Conservation (phyloP, 1,140 invertebrate genomes). For the Drosophila ogumai region DNA sequence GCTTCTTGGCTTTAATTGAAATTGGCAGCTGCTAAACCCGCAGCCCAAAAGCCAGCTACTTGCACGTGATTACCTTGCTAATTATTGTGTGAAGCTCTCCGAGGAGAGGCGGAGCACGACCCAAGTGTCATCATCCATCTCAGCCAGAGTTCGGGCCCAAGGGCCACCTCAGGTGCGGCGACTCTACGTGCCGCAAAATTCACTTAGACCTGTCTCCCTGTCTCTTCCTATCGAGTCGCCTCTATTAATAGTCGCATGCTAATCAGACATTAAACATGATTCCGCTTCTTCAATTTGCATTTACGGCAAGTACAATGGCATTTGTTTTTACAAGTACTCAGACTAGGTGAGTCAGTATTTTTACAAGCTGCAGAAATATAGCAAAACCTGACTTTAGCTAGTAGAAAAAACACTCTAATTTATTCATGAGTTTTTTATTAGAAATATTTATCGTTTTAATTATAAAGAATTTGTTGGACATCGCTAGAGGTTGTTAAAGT, state of each 20-base stretch:
- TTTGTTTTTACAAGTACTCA: conserved; percentile 4
- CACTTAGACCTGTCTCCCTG: conserved; percentile 29
- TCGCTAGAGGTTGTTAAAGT: background rate
- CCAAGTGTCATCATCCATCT: conserved; percentile 59
- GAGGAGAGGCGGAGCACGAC: conserved; percentile 12
- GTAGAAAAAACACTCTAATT: background rate
- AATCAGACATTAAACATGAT: conserved; percentile 50
- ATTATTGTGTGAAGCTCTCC: conserved; percentile 58
- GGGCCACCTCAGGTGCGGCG: conserved; percentile 11
- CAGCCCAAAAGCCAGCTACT: conserved; percentile 49
- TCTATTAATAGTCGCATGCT: conserved; percentile 53
- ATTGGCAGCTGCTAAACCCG: conserved; percentile 71
- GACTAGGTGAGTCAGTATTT: background rate
- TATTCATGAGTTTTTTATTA: conserved; percentile 7
- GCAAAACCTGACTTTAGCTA: no score
- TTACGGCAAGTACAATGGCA: background rate
- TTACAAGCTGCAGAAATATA: background rate
- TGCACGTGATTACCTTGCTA: conserved; percentile 76
- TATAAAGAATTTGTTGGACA: conserved; percentile 2
- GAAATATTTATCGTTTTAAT: conserved; percentile 2
- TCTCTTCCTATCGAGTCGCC: conserved; percentile 7
- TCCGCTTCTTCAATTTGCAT: conserved; percentile 26
- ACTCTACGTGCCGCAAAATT: conserved; percentile 54
- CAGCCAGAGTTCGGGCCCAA: conserved; percentile 6
- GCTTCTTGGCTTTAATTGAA: conserved; percentile 67